Evolutionary conservation across 2,888 invertebrate genomes (phyloP).

Genomic region (Catocala sponsa): DNA sequence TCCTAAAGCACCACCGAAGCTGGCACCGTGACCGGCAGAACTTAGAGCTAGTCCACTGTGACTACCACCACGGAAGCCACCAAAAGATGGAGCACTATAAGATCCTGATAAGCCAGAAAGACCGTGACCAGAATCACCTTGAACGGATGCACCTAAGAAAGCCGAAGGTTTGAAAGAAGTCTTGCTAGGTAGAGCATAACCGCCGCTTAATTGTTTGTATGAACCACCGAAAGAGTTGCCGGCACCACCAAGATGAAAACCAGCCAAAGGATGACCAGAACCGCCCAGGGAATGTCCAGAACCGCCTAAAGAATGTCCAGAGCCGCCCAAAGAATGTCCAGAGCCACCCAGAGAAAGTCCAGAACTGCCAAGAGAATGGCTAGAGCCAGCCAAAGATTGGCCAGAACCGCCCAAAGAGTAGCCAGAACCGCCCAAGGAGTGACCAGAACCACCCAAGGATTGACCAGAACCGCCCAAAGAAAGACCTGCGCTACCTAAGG

Average conservation of each 20-base stretch:
- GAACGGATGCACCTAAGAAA: conserved; percentile 77
- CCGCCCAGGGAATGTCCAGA: conserved; percentile 46
- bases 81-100: conserved; percentile 67
- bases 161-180: conserved; percentile 81
- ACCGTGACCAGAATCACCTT: conserved; percentile 70
- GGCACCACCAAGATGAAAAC: conserved; percentile 32
- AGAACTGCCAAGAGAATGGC: conserved; percentile 45
- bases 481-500: conserved; percentile 56
- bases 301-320: conserved; percentile 37
- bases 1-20: conserved; percentile 66
- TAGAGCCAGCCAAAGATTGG: conserved; percentile 41
- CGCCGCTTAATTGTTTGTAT: conserved; percentile 64
- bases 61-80: conserved; percentile 56
- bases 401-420: conserved; percentile 53
- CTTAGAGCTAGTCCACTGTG: conserved; percentile 51
- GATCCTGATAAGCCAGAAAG: conserved; percentile 67
- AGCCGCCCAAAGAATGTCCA: conserved; percentile 30
- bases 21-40: conserved; percentile 48
- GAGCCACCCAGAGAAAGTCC: conserved; percentile 35
- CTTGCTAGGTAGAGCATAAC: conserved; percentile 70
- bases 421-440: conserved; percentile 57
- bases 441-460: conserved; percentile 55
- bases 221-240: conserved; percentile 62
- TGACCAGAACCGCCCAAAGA: conserved; percentile 56
- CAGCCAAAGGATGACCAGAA: conserved; percentile 46